Conservation (phyloP, 2,797 vertebrate species). For the Neosilurus hyrtlii region DNA sequence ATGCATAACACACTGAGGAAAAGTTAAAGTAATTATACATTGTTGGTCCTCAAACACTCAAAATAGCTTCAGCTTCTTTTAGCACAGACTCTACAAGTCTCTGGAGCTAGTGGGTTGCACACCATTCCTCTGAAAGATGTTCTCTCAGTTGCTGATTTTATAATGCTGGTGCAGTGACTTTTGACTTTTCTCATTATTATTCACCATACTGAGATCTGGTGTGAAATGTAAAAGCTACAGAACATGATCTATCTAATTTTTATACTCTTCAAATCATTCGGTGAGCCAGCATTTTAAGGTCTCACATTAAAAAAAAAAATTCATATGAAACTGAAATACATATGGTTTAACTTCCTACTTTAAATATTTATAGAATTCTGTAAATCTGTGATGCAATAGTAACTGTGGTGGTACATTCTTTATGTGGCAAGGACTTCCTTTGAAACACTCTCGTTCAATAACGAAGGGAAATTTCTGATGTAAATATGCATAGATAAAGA, state of each 20-base stretch:
- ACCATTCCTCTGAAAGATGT: background rate
- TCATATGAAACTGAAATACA: no score
- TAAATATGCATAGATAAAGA: background rate
- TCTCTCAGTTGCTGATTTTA: background rate
- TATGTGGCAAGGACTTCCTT: background rate
- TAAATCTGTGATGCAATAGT: background rate
- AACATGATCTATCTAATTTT: background rate
- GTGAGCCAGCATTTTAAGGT: background rate
- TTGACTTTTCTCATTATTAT: background rate
- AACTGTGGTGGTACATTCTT: background rate
- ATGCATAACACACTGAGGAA: background rate
- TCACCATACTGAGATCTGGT: background rate
- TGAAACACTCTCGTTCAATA: background rate
- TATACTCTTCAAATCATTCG: background rate
- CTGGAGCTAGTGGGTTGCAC: background rate
- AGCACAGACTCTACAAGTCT: background rate
- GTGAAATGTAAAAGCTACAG: background rate
- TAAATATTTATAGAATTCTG: background rate
- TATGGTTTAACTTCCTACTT: background rate
- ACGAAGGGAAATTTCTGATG: background rate
- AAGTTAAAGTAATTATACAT: background rate
- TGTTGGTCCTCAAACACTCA: background rate
- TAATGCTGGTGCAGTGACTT: background rate
- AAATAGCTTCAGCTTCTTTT: background rate
- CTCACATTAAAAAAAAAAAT: no score